phyloP scores from a whole-genome alignment of 2,113 vertebrate genomes.

The Pangasianodon hypophthalmus region DNA sequence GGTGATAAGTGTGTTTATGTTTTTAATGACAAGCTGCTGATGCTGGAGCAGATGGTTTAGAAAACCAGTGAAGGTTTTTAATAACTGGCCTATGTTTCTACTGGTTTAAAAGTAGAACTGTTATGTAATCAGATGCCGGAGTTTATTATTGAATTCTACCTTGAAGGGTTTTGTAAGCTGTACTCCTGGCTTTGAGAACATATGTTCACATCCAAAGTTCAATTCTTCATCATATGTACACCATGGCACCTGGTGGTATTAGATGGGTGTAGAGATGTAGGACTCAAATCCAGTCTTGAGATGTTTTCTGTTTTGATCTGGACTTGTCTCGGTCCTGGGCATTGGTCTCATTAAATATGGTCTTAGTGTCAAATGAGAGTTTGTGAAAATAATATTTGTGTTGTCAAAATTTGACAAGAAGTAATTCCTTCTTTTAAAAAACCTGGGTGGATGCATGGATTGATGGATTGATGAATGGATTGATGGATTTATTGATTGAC shows the following conservation, averaged over 20 bases:
- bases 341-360: too few species aligned
- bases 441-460: too few species aligned
- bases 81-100: not conserved
- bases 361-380: too few species aligned
- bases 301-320: too few species aligned
- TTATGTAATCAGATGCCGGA: not conserved
- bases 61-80: not conserved
- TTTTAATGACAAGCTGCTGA: not conserved
- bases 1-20: conserved; percentile 11
- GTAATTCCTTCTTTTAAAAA: too few species aligned
- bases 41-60: not conserved
- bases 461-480: too few species aligned
- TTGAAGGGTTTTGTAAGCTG: not conserved
- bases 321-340: too few species aligned
- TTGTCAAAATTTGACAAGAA: too few species aligned
- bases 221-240: not conserved
- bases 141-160: not conserved
- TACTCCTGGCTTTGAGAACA: not conserved
- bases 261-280: not conserved
- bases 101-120: not conserved
- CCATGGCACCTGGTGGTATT: not conserved
- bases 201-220: not conserved
- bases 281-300: too few species aligned
- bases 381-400: too few species aligned
- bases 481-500: too few species aligned